Conservation (phyloP, 2,113 vertebrate species). For the Dolichallabes microphthalmus region DNA sequence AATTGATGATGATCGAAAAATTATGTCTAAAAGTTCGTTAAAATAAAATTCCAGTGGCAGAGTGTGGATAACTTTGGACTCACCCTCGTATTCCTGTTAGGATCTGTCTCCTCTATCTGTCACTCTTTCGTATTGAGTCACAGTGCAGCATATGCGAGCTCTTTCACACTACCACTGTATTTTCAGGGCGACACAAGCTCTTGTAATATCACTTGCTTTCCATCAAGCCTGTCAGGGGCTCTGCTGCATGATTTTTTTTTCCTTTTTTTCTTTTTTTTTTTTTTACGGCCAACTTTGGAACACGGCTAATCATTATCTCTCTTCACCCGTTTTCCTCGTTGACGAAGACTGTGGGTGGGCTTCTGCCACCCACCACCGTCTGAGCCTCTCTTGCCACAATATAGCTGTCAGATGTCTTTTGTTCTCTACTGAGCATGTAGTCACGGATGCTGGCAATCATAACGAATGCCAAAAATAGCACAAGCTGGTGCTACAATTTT, state of each 20-base stretch:
- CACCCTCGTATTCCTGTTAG: neutral
- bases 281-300: constrained; percentile 27
- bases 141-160: constrained; percentile 17
- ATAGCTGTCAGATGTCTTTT: constrained; percentile 50
- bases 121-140: constrained; percentile 35
- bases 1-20: no score
- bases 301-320: constrained; percentile 45
- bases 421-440: constrained; percentile 39
- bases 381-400: constrained; percentile 32
- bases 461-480: constrained; percentile 32
- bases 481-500: constrained; percentile 13
- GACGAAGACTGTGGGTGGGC: constrained; percentile 48
- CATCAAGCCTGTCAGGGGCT: constrained; percentile 47
- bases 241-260: neutral
- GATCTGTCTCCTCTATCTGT: constrained; percentile 14
- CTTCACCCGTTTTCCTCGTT: constrained; percentile 32
- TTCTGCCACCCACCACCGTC: constrained; percentile 33
- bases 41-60: no score
- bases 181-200: constrained; percentile 32
- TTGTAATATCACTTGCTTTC: constrained; percentile 50
- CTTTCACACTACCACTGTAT: constrained; percentile 28
- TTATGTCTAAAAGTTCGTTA: no score
- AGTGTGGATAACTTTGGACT: no score
- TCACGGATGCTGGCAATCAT: constrained; percentile 32
- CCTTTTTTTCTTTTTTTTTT: neutral